Evolutionary conservation across 2,888 invertebrate genomes (phyloP), one percentile per base, ranked within the genome.

Genomic region (Drosophila affinis): DNA sequence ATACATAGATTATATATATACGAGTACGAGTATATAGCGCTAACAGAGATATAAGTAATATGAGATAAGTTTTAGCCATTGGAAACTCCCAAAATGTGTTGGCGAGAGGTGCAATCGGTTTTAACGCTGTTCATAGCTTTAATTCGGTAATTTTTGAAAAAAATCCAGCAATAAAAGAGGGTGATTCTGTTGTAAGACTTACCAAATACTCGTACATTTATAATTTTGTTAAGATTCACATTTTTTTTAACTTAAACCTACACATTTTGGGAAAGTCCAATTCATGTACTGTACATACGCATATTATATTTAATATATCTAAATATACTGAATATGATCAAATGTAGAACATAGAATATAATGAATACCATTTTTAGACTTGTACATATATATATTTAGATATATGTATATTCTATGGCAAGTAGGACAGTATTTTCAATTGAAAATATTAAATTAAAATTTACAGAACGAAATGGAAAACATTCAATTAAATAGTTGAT

Each of bases 31-130:
- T 29, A 39, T 45, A 56, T 45, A 34, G 45, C 14, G 34, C 34
- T 34, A 34, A 34, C 12, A 34, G 34, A 56, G 21, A 17, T 14
- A n/a, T 51, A 64, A 58, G 55, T 32, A 10, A 29, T 64, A 44
- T 12, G 29, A 32, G 7, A 49, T 72, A 72, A 64, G 63, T 57
- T 72, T 72, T 73, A 73, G 61, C 60, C 61, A 58, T 58, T 61
- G 34, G 45, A 53, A 18, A 34, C 10, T 5, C 45, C 55, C 57
- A 39, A 57, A 39, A 29, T 44, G 68, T 51, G 54, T 54, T 48
- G 48, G 18, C 32, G 29, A 32, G 10, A 27, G 24, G 29, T 29
- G 34, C 34, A 34, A 34, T 34, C 34, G 54, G 39, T n/a, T 10
- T n/a, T n/a, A 12, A 17, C 39, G 39, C n/a, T 55, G 51, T 55